Evolutionary conservation across 2,888 invertebrate genomes (phyloP), one percentile per base, ranked within the genome.

Genomic region (Polietes domitor): DNA sequence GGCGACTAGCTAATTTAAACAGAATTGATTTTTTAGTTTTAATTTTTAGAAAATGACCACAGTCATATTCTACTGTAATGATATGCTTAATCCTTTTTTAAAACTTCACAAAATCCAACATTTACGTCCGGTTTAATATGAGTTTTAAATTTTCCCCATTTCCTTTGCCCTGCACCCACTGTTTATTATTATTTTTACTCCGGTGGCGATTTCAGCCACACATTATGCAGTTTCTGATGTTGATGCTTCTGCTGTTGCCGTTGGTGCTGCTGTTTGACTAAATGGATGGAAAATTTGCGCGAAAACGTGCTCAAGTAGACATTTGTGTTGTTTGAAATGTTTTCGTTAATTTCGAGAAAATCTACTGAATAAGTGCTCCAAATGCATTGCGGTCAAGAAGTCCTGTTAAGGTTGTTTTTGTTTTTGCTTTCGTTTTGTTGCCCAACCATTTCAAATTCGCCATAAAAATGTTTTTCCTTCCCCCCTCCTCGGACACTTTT

Each of bases 251-350:
- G 37, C 19, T 12, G 37, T 12, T 19, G 37, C 26, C 12, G 21
- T 10, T 19, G 19, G 2, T 68, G 41, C 7, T 24, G 32, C 74
- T 80, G 72, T 74, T 80, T 80, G 53, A 70, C 80, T 37, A 80
- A 80, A 74, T 77, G 73, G 26, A 63, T 50, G 70, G 58, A 70
- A 77, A 77, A 70, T 72, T 68, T 72, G 65, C 77, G 63, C 76
- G 80, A 81, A 80, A 84, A 79, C 84, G 84, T 84, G 84, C 78
- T 84, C 47, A 84, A 84, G 78, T 76, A 76, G 73, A 73, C 55
- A 70, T 73, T 70, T 17, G 58, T 12, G 70, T 12, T 43, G 63
- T 77, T 68, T 74, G 43, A 80, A 77, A 79, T 76, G 55, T 77
- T 83, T 74, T 80, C 50, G 72, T 70, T 61, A n/a, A 55, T 70